These are phyloP conservation scores for Fringilla coelebs DNA, from an alignment of 2,797 vertebrate species.

Conservation along the genomic window DNA sequence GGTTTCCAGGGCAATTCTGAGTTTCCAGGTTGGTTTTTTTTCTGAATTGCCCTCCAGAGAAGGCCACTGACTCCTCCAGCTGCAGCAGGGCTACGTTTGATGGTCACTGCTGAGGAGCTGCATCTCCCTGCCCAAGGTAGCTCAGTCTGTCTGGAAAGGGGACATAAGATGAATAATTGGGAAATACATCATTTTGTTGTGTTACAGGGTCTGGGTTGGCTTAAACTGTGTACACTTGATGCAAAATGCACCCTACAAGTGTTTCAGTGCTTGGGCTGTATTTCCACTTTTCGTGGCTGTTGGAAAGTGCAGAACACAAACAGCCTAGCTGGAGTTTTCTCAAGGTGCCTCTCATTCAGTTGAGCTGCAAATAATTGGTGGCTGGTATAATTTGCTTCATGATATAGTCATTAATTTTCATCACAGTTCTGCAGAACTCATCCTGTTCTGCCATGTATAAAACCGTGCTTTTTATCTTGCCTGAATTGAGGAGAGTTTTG, in stretches of 20 bases:
- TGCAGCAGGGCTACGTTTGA: background rate
- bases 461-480: background rate
- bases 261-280: background rate
- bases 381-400: background rate
- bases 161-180: background rate
- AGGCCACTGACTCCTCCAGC: background rate
- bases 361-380: background rate
- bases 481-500: background rate
- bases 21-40: background rate
- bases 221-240: background rate
- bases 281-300: background rate
- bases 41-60: background rate
- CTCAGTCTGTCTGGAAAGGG: background rate
- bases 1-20: conserved; percentile 16
- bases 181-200: background rate
- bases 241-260: background rate
- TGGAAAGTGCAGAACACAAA: background rate
- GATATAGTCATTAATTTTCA: background rate
- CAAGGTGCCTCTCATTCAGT: background rate
- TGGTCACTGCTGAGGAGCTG: background rate
- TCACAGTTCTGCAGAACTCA: background rate
- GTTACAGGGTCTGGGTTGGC: background rate
- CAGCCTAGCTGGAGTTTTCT: background rate
- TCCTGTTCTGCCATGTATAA: background rate
- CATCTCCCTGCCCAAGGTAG: background rate